Evolutionary conservation across 2,888 invertebrate species (phyloP).

Genomic region (Drosophila kambysellisi): DNA sequence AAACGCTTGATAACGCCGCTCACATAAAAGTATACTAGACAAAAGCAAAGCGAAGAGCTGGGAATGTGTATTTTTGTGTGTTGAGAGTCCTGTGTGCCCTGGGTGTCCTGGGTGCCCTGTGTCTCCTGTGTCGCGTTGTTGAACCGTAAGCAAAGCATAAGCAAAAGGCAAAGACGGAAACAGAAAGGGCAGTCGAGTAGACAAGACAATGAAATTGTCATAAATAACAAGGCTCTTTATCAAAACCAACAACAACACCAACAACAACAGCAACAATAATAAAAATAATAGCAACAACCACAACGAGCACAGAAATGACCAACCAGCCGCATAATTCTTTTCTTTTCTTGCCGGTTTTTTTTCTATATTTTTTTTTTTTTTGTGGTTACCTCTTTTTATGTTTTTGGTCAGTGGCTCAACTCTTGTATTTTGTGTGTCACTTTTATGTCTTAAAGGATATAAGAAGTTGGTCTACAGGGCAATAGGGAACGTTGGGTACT

Average conservation of each 20-base stretch:
- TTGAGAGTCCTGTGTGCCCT: slow-evolving; percentile 1
- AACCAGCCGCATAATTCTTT: slow-evolving; percentile 69
- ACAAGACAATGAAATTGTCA: slow-evolving; percentile 79
- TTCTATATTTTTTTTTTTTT: slow-evolving; percentile 2
- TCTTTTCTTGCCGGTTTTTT: slow-evolving; percentile 21
- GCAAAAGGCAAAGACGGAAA: slow-evolving; percentile 67
- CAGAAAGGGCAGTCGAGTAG: slow-evolving; percentile 67
- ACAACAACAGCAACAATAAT: slow-evolving; percentile 45
- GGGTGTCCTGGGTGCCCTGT: slow-evolving; percentile 1
- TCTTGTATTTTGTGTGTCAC: slow-evolving; percentile 65
- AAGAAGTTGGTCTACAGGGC: slow-evolving; percentile 34
- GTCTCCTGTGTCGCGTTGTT: slow-evolving; percentile 26
- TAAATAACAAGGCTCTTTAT: slow-evolving; percentile 71
- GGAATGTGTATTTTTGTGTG: slow-evolving; percentile 15
- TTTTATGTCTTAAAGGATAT: slow-evolving; percentile 66
- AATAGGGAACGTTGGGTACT: slow-evolving; percentile 11
- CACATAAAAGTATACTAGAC: slow-evolving; percentile 65
- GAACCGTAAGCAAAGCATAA: slow-evolving; percentile 43
- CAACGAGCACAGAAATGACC: slow-evolving; percentile 44
- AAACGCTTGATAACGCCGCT: slow-evolving; percentile 74
- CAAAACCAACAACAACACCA: slow-evolving; percentile 41
- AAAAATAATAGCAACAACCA: slow-evolving; percentile 18
- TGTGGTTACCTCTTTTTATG: slow-evolving; percentile 30
- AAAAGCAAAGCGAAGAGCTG: slow-evolving; percentile 40
- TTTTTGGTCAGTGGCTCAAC: slow-evolving; percentile 72